Evolutionary conservation across 2,888 invertebrate species (phyloP).

Genomic region (Xestia sexstrigata): DNA sequence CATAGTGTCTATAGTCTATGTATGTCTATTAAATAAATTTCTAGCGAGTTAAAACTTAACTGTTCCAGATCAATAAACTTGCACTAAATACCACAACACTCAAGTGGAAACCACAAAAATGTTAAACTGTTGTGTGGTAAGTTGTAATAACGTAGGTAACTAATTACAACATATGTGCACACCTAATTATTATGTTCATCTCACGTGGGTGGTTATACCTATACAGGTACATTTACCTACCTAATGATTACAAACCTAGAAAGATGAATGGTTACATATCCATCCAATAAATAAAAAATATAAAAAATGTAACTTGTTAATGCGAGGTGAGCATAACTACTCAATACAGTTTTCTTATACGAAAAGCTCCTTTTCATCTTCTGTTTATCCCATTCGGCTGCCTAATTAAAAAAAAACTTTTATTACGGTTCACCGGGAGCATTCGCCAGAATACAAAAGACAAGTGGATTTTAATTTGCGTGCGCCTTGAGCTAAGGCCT

Average conservation of each 20-base stretch:
- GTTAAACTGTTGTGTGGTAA: constrained; percentile 43
- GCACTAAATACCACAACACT: constrained; percentile 35
- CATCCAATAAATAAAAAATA: background rate
- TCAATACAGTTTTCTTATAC: background rate
- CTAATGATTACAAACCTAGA: background rate
- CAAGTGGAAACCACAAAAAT: constrained; percentile 36
- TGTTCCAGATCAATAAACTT: constrained; percentile 44
- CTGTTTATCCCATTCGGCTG: background rate
- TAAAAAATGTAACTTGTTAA: too few species aligned
- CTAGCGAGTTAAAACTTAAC: background rate
- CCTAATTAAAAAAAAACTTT: too few species aligned
- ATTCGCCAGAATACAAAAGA: background rate
- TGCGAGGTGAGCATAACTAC: background rate
- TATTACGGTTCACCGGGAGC: background rate
- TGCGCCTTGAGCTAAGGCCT: too few species aligned
- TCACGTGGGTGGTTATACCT: background rate
- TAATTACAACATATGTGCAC: background rate
- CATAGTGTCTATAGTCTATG: background rate
- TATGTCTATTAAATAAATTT: background rate
- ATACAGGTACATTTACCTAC: background rate
- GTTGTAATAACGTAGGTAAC: background rate
- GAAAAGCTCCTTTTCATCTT: background rate
- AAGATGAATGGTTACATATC: background rate
- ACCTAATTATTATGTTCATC: background rate
- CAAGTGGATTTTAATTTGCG: background rate